These are phyloP conservation scores for Tolypeutes matacus DNA, from an alignment of 2,797 vertebrate species.

Conservation along the genomic window DNA sequence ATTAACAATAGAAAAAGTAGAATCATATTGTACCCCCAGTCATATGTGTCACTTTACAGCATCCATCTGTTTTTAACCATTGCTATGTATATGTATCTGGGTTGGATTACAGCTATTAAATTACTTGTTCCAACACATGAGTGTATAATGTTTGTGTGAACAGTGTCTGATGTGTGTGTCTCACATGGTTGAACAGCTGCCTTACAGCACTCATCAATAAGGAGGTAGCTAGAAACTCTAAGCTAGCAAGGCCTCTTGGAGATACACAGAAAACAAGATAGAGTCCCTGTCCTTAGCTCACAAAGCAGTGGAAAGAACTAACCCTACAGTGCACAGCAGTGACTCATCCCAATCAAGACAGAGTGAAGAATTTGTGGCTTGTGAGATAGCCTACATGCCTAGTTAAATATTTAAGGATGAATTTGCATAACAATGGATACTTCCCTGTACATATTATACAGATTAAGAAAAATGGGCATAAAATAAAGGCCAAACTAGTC, in stretches of 20 bases:
- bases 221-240: not conserved
- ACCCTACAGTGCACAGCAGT: not conserved
- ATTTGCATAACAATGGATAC: not conserved
- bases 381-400: not conserved
- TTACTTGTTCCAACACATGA: not conserved
- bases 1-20: not conserved
- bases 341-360: not conserved
- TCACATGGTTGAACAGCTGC: not conserved
- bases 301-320: constrained; percentile 24
- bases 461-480: not conserved
- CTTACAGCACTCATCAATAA: not conserved
- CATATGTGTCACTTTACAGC: not conserved
- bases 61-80: not conserved
- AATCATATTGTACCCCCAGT: not conserved
- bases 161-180: not conserved
- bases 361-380: not conserved
- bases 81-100: not conserved
- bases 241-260: not conserved
- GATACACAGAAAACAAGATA: not conserved
- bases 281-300: not conserved
- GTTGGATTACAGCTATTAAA: not conserved
- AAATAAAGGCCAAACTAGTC: not conserved
- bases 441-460: not conserved
- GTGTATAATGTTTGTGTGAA: not conserved
- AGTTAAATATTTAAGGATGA: not conserved